A percentile compares a stretch with the other conserved stretches of the same genome.
phyloP scores from a whole-genome alignment of 2,797 vertebrate species.

The Oreonectes daqikongensis region DNA sequence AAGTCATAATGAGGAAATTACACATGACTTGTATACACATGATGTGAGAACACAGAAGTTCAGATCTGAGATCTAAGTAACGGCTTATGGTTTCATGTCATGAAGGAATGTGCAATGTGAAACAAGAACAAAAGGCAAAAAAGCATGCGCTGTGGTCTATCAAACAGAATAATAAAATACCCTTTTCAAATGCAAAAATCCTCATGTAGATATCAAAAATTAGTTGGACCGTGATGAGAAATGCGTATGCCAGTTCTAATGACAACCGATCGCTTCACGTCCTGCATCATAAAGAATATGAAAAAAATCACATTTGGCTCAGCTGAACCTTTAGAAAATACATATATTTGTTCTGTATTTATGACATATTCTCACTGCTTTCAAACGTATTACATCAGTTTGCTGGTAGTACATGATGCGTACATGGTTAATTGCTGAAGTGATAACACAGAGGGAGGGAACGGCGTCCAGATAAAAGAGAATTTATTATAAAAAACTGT shows the following conservation, averaged over 20 bases:
- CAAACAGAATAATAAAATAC: conserved; percentile 36
- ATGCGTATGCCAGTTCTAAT: conserved; percentile 53
- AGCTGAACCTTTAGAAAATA: conserved; percentile 58
- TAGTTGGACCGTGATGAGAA: conserved; percentile 13
- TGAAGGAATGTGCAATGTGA: not conserved
- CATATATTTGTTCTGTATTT: conserved; percentile 57
- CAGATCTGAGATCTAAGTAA: too few relatives aligned
- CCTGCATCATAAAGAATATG: conserved; percentile 17
- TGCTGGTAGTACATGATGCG: conserved; percentile 22
- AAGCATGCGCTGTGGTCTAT: not conserved
- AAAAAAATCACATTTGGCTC: conserved; percentile 39
- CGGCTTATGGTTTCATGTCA: not conserved
- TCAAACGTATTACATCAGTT: conserved; percentile 64
- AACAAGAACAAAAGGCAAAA: not conserved
- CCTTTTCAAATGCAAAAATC: conserved; percentile 12
- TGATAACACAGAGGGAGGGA: not conserved
- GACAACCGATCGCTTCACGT: conserved; percentile 39
- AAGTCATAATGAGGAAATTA: too few relatives aligned
- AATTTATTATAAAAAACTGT: not conserved
- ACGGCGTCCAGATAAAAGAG: conserved; percentile 33
- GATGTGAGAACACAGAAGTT: too few relatives aligned
- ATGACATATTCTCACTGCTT: conserved; percentile 58
- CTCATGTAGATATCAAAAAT: not conserved
- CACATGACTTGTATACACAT: too few relatives aligned
- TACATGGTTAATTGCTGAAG: conserved; percentile 25